Conservation (phyloP, 92 coral and sea anemone genomes). For the Anthopleura xanthogrammica region DNA sequence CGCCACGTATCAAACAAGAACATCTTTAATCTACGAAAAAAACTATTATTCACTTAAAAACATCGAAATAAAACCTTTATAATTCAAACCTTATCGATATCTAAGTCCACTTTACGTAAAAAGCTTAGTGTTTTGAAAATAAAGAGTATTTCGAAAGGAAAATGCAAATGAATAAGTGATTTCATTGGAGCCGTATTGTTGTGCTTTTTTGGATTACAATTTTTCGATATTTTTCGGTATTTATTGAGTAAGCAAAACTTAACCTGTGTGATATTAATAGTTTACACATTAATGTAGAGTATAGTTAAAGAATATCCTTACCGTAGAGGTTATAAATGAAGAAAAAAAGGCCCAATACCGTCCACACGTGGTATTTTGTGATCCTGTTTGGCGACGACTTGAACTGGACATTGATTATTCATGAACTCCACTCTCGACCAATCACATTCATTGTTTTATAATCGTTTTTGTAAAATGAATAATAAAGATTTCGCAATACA, state of each 20-base stretch:
- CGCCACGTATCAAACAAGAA: conserved; percentile 3
- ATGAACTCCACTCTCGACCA: neutral
- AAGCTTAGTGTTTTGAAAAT: conserved; percentile 2
- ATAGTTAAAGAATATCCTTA: neutral
- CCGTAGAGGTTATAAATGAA: conserved; percentile 1
- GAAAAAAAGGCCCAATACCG: neutral
- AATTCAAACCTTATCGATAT: neutral
- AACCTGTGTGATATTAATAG: neutral
- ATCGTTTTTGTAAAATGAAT: neutral
- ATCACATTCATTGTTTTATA: neutral
- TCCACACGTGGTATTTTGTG: conserved; percentile 3
- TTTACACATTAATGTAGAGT: neutral
- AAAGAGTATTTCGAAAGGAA: neutral
- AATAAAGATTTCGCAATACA: neutral
- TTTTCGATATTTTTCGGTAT: neutral
- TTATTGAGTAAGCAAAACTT: neutral
- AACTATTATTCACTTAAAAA: neutral
- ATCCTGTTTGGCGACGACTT: neutral
- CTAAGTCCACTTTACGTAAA: neutral
- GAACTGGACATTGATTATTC: neutral
- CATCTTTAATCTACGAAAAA: neutral
- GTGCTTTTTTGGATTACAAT: neutral
- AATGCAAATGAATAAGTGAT: conserved; percentile 9
- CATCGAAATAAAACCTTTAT: neutral
- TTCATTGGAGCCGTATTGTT: neutral